Evolutionary conservation across 1,140 invertebrate species (phyloP).

Genomic region (Musca domestica): DNA sequence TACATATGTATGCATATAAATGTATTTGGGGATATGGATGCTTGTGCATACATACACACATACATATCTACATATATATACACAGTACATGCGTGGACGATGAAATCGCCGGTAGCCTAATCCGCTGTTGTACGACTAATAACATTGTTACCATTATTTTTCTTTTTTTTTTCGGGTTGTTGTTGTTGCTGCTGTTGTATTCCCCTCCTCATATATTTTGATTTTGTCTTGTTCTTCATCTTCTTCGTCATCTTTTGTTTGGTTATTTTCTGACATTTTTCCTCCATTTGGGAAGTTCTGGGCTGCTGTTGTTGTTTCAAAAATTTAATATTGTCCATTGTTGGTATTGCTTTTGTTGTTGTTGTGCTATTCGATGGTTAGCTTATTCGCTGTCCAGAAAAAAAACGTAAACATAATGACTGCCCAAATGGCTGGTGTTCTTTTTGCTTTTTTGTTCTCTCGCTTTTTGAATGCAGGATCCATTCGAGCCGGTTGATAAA

Average conservation of each 20-base stretch:
- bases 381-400: too few species aligned
- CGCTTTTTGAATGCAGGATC: not conserved
- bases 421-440: not conserved
- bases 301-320: too few species aligned
- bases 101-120: conserved; percentile 45
- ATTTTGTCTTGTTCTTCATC: conserved; percentile 14
- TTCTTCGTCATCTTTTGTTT: conserved; percentile 18
- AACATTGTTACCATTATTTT: conserved; percentile 54
- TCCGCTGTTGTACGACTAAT: conserved; percentile 37
- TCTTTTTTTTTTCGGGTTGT: conserved; percentile 26
- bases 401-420: too few species aligned
- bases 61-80: too few species aligned
- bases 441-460: too few species aligned
- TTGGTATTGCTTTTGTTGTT: too few species aligned
- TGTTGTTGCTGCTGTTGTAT: not conserved
- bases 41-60: too few species aligned
- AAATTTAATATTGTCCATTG: too few species aligned
- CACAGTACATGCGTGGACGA: not conserved
- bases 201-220: conserved; percentile 11
- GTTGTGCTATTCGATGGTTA: too few species aligned
- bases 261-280: conserved; percentile 19
- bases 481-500: not conserved
- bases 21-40: too few species aligned
- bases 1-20: too few species aligned
- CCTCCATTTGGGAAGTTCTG: conserved; percentile 14